Evolutionary conservation across 2,113 vertebrate species (phyloP).

Genomic region (Lonchura striata): DNA sequence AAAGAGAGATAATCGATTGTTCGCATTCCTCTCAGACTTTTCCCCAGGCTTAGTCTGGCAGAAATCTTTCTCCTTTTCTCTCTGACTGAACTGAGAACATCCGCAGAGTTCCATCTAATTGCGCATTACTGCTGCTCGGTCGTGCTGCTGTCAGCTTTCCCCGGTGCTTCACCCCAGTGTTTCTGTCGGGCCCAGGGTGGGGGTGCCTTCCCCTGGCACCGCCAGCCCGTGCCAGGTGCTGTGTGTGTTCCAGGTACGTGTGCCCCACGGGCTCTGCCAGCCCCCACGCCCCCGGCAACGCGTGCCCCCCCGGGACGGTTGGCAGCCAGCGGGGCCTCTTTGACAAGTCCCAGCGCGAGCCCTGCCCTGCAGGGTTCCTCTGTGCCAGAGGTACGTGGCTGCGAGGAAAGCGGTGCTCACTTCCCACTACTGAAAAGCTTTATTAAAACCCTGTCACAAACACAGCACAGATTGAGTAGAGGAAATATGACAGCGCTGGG

Average conservation of each 20-base stretch:
- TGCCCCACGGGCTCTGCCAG: slow-evolving; percentile 82
- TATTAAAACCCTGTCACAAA: too few species aligned
- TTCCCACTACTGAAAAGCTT: not conserved
- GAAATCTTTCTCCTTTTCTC: too few species aligned
- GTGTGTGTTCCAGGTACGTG: slow-evolving; percentile 68
- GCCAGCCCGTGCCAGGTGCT: not conserved
- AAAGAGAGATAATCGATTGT: too few species aligned
- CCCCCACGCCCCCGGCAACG: slow-evolving; percentile 73
- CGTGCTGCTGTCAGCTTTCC: not conserved
- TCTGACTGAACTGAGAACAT: too few species aligned
- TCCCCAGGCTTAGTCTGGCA: too few species aligned
- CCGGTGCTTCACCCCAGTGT: not conserved
- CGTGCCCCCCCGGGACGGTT: slow-evolving; percentile 82
- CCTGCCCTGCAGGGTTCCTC: slow-evolving; percentile 77
- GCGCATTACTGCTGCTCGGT: fast-evolving
- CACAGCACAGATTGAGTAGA: too few species aligned
- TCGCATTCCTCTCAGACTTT: too few species aligned
- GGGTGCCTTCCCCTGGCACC: too few species aligned
- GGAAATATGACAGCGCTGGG: too few species aligned
- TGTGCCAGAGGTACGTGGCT: slow-evolving; percentile 77
- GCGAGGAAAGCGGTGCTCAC: too few species aligned
- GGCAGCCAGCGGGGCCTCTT: slow-evolving; percentile 77
- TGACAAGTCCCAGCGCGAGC: slow-evolving; percentile 83
- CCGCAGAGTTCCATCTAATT: too few species aligned
- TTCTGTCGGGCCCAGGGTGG: too few species aligned